Conservation (phyloP, 2,797 vertebrate genomes). For the Pseudotriccus pelzelni region DNA sequence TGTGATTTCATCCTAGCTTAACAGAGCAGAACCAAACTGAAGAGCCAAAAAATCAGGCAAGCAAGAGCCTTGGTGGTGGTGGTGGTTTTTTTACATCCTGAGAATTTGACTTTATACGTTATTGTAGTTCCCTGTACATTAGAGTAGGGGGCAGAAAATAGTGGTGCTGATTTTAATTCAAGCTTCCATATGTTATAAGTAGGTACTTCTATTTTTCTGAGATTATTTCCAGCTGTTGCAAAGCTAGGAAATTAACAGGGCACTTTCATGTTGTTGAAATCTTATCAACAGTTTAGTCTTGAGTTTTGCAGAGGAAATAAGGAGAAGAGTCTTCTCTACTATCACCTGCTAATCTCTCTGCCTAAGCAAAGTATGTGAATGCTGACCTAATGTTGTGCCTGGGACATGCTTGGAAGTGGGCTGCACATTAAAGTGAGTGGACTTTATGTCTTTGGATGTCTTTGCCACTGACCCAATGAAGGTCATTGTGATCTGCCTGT, state of each 20-base stretch:
- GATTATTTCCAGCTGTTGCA: neutral
- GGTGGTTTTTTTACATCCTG: neutral
- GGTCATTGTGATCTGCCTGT: neutral
- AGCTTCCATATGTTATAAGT: neutral
- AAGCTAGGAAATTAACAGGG: neutral
- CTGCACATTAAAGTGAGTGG: neutral
- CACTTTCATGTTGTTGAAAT: neutral
- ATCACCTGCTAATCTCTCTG: neutral
- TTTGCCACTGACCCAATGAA: neutral
- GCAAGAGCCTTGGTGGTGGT: neutral
- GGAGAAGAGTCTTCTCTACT: neutral
- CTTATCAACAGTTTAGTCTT: neutral
- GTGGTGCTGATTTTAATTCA: neutral
- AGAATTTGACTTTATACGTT: neutral
- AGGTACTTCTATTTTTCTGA: neutral
- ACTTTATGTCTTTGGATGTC: neutral
- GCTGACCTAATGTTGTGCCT: neutral
- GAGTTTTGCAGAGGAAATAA: neutral
- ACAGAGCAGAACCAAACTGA: constrained; percentile 53
- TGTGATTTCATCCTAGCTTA: constrained; percentile 61
- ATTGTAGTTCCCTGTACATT: neutral
- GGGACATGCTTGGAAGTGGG: neutral
- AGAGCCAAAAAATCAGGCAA: neutral
- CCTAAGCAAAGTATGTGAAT: neutral
- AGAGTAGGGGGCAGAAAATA: neutral